Evolutionary conservation across 2,113 vertebrate species (phyloP).

Genomic region (Hydrochoerus hydrochaeris): DNA sequence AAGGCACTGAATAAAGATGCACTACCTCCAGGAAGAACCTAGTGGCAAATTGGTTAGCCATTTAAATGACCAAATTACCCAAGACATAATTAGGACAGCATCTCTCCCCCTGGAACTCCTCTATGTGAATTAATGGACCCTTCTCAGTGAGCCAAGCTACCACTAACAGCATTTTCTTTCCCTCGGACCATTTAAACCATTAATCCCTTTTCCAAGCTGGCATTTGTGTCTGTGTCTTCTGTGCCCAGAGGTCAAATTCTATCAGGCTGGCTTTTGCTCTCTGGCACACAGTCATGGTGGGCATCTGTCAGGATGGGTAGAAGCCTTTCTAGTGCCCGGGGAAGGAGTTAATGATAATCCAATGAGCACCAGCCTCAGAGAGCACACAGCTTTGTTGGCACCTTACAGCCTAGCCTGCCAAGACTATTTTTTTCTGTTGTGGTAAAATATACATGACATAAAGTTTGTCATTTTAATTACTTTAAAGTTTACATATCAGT

Average conservation of each 20-base stretch:
- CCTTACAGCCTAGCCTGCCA: background rate
- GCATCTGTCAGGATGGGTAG: constrained; percentile 13
- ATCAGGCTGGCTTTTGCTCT: constrained; percentile 52
- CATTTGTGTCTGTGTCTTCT: constrained; percentile 44
- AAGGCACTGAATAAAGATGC: constrained; percentile 37
- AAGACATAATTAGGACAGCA: constrained; percentile 77
- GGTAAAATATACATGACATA: background rate
- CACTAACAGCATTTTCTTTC: constrained; percentile 55
- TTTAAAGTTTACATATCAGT: background rate
- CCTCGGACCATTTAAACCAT: constrained; percentile 67
- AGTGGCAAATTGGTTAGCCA: constrained; percentile 72
- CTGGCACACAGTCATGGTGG: background rate
- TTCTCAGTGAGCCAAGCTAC: constrained; percentile 56
- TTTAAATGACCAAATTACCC: constrained; percentile 76
- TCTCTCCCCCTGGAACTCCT: constrained; percentile 65
- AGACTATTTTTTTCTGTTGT: background rate
- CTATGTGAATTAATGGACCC: constrained; percentile 72
- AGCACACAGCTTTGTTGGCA: background rate
- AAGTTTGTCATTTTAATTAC: background rate
- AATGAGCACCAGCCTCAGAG: background rate
- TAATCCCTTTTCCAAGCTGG: constrained; percentile 64
- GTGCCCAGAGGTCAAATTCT: constrained; percentile 62
- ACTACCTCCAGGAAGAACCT: constrained; percentile 47
- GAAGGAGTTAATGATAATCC: background rate
- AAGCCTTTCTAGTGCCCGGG: background rate